Evolutionary conservation across 1,140 invertebrate species (phyloP).

Genomic region (Anagrus nilaparvatae): DNA sequence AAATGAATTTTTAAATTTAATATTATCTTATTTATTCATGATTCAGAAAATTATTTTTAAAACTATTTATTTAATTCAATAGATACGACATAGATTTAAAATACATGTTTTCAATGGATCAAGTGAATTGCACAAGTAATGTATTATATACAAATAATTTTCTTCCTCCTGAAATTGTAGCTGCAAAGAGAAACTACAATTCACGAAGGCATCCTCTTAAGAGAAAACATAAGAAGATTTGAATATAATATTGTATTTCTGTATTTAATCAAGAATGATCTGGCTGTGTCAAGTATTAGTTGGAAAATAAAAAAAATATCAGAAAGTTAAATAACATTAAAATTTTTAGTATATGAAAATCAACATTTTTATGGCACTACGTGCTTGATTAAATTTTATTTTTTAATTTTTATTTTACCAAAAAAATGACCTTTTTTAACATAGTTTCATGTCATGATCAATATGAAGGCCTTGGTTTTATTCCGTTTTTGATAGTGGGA

Average conservation of each 20-base stretch:
- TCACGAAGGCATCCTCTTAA: slow-evolving; percentile 32
- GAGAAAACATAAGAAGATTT: slow-evolving; percentile 29
- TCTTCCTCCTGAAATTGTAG: slow-evolving; percentile 20
- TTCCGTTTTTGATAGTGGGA: too few species aligned
- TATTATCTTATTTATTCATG: too few species aligned
- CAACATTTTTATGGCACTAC: too few species aligned
- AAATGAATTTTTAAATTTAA: slow-evolving; percentile 3
- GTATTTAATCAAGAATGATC: too few species aligned
- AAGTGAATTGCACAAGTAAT: slow-evolving; percentile 49
- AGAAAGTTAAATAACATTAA: too few species aligned
- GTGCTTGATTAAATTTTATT: too few species aligned
- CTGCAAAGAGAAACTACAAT: slow-evolving; percentile 19
- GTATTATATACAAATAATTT: slow-evolving; percentile 19
- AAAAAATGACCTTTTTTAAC: too few species aligned
- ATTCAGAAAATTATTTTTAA: not conserved
- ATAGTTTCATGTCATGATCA: slow-evolving; percentile 16
- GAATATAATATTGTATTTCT: too few species aligned
- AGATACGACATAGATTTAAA: slow-evolving; percentile 70
- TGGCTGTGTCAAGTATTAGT: too few species aligned
- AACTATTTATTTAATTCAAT: slow-evolving; percentile 11
- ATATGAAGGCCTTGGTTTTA: slow-evolving; percentile 1
- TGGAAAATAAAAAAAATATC: too few species aligned
- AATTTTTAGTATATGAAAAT: too few species aligned
- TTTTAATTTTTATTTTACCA: too few species aligned
- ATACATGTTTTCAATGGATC: slow-evolving; percentile 71